Base-by-base conservation (phyloP, 2,797 vertebrate species). In the Pristis pectinata region DNA sequence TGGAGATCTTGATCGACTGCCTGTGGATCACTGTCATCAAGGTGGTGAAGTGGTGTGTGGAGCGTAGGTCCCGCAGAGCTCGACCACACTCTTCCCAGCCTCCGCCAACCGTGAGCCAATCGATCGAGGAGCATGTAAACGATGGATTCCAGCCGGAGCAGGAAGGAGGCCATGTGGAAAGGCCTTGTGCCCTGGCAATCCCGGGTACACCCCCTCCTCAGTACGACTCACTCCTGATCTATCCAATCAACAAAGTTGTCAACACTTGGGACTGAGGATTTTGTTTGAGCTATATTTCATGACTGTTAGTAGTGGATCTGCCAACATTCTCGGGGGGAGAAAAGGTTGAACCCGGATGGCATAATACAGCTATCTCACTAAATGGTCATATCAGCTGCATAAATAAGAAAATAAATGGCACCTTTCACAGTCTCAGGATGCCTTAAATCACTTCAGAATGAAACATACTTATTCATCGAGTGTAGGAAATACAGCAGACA, bases 1-100 rank as follows among this genome's bases (percentile, higher is more conserved):
- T 96, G 0, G 97, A 98, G 95, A 98, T 98, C 95, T 96, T 98
- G 95, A 97, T 98, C 0, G 97, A 98, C 95, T 97, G 97, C 0
- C 37, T 98, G 74, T 98, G 97, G 97, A 98, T 98, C 96, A 97
- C 97, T 0, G 0, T 97, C 3, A 97, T 98, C 74, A 95, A 96
- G 1, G 0, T 97, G 11, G 97, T 97, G 74, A 0, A 95, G 95
- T 96, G 96, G 95, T 95, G 91, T 95, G 96, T 95, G 30, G 94
- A 96, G 0, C 95, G 97, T 95, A 95, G 93, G 94, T 96, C 95
- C 95, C 95, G 24, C 91, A 96, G 59, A 3, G 94, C 95, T 0
- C 96, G 2, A 82, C 95, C 95, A 0, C 94, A 30, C 0, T 96
- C 95, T 22, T 87, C 95, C 0, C 95, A 96, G 0, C 61, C 94